Percentiles rank a stretch among this genome's conserved stretches.
These are phyloP conservation scores for Euzetes globulus DNA, from an alignment of 2,888 invertebrate genomes.

Conservation along the genomic window DNA sequence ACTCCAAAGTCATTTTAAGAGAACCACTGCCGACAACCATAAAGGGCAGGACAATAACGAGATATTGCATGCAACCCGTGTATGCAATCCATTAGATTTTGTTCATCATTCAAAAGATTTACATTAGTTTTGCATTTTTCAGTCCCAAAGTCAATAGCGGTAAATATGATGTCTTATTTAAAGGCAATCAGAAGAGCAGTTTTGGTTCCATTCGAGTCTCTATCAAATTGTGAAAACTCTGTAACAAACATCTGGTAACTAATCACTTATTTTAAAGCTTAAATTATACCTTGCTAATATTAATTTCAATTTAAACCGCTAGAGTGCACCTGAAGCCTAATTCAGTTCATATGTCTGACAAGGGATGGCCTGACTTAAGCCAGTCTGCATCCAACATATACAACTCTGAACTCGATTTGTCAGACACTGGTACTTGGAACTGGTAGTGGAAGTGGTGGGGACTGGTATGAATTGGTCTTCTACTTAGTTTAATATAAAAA, in stretches of 20 bases:
- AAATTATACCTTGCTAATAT: neutral
- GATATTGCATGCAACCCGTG: conserved; percentile 21
- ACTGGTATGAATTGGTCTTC: neutral
- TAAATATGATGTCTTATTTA: conserved; percentile 21
- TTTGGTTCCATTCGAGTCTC: conserved; percentile 21
- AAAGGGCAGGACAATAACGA: conserved; percentile 14
- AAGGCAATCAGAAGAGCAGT: conserved; percentile 26
- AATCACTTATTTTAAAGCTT: too few relatives aligned
- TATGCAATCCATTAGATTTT: neutral
- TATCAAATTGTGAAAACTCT: neutral
- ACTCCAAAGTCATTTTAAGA: conserved; percentile 8
- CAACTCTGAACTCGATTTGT: too few relatives aligned
- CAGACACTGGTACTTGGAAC: too few relatives aligned
- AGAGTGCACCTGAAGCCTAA: neutral
- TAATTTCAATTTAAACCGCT: neutral
- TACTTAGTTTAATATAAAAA: neutral
- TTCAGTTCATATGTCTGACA: neutral
- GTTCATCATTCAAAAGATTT: neutral
- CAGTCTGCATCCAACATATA: too few relatives aligned
- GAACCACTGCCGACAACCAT: conserved; percentile 6
- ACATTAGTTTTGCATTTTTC: neutral
- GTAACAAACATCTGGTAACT: neutral
- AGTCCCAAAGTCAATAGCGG: conserved; percentile 22
- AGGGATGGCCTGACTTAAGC: conserved; percentile 1
- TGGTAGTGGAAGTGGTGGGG: neutral